Base-by-base conservation (phyloP, 1,140 invertebrate genomes). In the Dreissena polymorpha region DNA sequence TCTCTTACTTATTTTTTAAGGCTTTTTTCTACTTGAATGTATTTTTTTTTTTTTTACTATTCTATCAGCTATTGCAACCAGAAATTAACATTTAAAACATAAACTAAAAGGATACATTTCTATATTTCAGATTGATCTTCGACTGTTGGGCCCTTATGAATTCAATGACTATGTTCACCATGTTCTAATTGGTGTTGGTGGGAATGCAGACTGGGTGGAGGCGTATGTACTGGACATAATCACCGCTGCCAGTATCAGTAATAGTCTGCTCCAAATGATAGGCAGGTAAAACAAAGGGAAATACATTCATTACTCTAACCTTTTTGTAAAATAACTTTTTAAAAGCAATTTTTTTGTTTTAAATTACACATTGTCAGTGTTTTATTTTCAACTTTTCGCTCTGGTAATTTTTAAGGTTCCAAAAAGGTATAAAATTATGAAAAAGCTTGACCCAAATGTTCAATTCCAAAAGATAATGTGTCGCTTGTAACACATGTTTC, bases 51-150 rank as follows among this genome's bases (percentile, higher is more conserved):
- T n/a, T n/a, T n/a, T n/a, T n/a, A n/a, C n/a, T n/a, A n/a, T n/a
- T n/a, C n/a, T n/a, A n/a, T n/a, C n/a, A n/a, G n/a, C n/a, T n/a
- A n/a, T n/a, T n/a, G n/a, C n/a, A n/a, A n/a, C 39, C 39, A 5
- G 39, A 39, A 39, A 5, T 39, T 2, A 39, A 39, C 39, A 39
- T 39, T 39, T 39, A 39, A 39, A 39, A 39, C 39, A 39, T 2
- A 39, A 39, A 39, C 8, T 39, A 39, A 39, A 39, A 39, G 39
- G 39, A 39, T 39, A 2, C 2, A 51, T 51, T 71, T 71, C 0
- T 23, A 49, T 39, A 27, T 81, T 72, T 14, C n/a, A 81, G 78
- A 70, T 81, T 60, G 69, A 81, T 21, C 21, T 81, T 14, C 53
- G 70, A 27, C 25, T 81, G 21, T 65, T 81, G 18, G 78, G 78